Evolutionary conservation across 2,888 invertebrate genomes (phyloP), one percentile per base, ranked within the genome.

Genomic region (Hanleya hanleyi): DNA sequence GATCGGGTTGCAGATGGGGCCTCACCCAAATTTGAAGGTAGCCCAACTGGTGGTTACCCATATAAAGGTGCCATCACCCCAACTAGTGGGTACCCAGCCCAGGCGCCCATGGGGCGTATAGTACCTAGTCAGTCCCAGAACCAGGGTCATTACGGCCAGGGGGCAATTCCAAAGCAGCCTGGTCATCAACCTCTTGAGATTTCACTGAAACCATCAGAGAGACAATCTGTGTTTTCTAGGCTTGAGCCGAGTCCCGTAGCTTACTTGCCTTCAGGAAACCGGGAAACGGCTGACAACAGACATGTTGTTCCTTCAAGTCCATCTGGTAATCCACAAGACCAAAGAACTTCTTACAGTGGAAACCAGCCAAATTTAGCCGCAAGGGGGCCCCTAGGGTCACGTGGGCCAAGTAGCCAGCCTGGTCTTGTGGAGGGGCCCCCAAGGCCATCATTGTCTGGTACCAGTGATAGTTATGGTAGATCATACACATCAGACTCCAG

Each of bases 291-390:
- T n/a, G n/a, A n/a, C n/a, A n/a, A n/a, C n/a, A n/a, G n/a, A n/a
- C n/a, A n/a, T n/a, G n/a, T n/a, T n/a, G n/a, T n/a, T n/a, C n/a
- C n/a, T n/a, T n/a, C n/a, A n/a, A n/a, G n/a, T n/a, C n/a, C n/a
- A n/a, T n/a, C n/a, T n/a, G n/a, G n/a, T n/a, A n/a, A n/a, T n/a
- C n/a, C n/a, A n/a, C n/a, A n/a, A n/a, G n/a, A n/a, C n/a, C n/a
- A 68, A n/a, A 41, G 47, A 41, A 15, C n/a, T 5, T n/a, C 47
- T 6, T 32, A 22, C 4, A 38, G 3, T 6, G 69, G 57, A 62
- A 66, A 70, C 57, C 69, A 74, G 74, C 69, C 78, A 80, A 80
- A 82, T 83, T 84, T 83, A 78, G 71, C 71, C 70, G 81, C 77
- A 79, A 78, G 83, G 82, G 82, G 83, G 76, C 80, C 79, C 78